Evolutionary conservation across 2,113 vertebrate species (phyloP), one percentile per base, ranked within the genome.

Genomic region (Indicator maculatus): DNA sequence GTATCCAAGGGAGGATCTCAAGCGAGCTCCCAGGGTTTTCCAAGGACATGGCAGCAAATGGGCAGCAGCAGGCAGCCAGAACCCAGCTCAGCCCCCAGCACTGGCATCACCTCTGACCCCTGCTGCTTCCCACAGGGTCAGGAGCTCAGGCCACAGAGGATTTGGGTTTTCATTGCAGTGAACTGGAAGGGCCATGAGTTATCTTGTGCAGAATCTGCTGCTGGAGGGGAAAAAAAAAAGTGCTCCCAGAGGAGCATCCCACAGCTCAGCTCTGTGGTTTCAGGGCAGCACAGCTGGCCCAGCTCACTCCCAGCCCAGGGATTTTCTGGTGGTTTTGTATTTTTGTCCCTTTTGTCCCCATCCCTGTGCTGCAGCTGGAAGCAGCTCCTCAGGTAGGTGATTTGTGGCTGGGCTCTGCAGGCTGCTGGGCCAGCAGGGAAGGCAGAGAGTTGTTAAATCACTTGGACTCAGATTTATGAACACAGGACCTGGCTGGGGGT

Each of bases 351-450:
- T 31, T 7, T 26, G 36, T 26, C 44, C 69, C 31, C 64, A 44
- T 4, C 28, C 16, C 30, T 3, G 2, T 4, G 16, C 53, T 18
- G 31, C 30, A 8, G 80, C 76, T n/a, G 45, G 30, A 24, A n/a
- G 5, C 1, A 0, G 0, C 65, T 45, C 80, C 56, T 52, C 19
- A 2, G 0, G 44, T 33, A 4, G 47, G 41, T 1, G 5, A 44
- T 24, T 33, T 39, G 44, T 1, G 41, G 24, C 5, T 44, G 79
- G 44, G 10, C n/a, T 8, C 8, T 21, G 63, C 74, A 41, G 84
- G 31, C 60, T 33, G 16, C 10, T 5, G 16, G 76, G 74, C 41
- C 21, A 39, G 76, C 39, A 12, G 74, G 61, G 67, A 8, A 20
- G 44, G 60, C 39, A 65, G 27, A 85, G 50, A 18, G 11, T 16